Evolutionary conservation across 2,888 invertebrate species (phyloP).

Genomic region (Globia sparganii): DNA sequence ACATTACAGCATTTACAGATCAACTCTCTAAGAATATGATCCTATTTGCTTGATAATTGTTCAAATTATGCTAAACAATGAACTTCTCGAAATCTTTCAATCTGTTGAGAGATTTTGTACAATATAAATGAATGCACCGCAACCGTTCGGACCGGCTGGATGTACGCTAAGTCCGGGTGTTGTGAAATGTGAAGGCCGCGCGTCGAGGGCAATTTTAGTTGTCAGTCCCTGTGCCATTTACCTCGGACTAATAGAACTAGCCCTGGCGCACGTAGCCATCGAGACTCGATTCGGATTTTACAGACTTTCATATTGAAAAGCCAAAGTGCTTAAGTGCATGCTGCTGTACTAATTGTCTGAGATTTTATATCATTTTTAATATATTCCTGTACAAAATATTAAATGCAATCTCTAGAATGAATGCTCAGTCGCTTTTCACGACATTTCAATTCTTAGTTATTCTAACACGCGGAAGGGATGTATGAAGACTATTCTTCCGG

Average conservation of each 20-base stretch:
- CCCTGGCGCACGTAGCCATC: constrained; percentile 58
- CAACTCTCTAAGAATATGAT: constrained; percentile 26
- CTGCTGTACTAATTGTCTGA: constrained; percentile 17
- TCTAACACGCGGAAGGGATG: constrained; percentile 66
- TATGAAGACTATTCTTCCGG: constrained; percentile 73
- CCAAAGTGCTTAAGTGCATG: background rate
- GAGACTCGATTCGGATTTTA: constrained; percentile 59
- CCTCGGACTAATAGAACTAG: constrained; percentile 67
- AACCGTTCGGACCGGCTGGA: constrained; percentile 79
- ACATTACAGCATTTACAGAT: constrained; percentile 11
- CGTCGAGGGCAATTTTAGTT: constrained; percentile 84
- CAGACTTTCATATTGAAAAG: constrained; percentile 31
- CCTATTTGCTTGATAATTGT: constrained; percentile 27
- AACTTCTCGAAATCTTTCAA: constrained; percentile 63
- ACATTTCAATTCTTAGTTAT: constrained; percentile 58
- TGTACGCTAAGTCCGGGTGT: constrained; percentile 89
- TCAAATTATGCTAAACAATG: constrained; percentile 60
- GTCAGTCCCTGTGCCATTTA: constrained; percentile 88
- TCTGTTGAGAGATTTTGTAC: constrained; percentile 70
- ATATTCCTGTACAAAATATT: constrained; percentile 12
- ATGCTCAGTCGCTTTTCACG: constrained; percentile 43
- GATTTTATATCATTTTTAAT: constrained; percentile 1
- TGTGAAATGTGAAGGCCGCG: constrained; percentile 89
- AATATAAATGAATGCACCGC: constrained; percentile 75
- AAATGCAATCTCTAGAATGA: background rate